A percentile compares a stretch with the other conserved stretches of the same genome.
phyloP scores from a whole-genome alignment of 2,113 vertebrate genomes.

The Paracanthobrama guichenoti region DNA sequence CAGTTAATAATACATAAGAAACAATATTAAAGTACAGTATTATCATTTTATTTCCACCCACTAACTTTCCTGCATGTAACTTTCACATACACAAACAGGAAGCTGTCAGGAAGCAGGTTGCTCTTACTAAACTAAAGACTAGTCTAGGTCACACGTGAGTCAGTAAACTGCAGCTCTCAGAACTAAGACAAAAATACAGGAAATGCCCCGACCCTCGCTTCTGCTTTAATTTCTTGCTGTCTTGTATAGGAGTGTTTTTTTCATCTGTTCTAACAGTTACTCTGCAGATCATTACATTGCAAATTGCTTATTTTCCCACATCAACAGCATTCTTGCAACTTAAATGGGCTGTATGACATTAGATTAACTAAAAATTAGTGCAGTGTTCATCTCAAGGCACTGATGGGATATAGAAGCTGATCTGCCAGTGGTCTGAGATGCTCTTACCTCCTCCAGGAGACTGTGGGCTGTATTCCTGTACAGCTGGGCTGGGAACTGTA shows the following conservation, averaged over 20 bases:
- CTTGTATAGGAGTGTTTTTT: background rate
- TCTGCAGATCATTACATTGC: background rate
- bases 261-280: no score
- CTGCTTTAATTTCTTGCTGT: background rate
- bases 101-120: no score
- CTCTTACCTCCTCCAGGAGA: conserved; percentile 79
- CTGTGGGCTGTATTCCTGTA: conserved; percentile 68
- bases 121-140: no score
- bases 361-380: no score
- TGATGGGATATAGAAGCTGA: background rate
- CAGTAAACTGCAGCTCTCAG: no score
- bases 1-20: background rate
- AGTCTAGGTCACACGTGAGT: no score
- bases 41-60: no score
- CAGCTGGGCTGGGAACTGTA: conserved; percentile 79
- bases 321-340: no score
- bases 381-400: background rate
- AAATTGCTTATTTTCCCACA: no score
- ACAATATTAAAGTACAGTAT: background rate
- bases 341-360: background rate
- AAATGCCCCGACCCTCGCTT: background rate
- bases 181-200: background rate
- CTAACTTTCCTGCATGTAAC: no score
- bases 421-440: background rate
- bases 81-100: no score